These are phyloP conservation scores for Artemia sinica DNA, from an alignment of 2,888 invertebrate genomes.

Conservation along the genomic window DNA sequence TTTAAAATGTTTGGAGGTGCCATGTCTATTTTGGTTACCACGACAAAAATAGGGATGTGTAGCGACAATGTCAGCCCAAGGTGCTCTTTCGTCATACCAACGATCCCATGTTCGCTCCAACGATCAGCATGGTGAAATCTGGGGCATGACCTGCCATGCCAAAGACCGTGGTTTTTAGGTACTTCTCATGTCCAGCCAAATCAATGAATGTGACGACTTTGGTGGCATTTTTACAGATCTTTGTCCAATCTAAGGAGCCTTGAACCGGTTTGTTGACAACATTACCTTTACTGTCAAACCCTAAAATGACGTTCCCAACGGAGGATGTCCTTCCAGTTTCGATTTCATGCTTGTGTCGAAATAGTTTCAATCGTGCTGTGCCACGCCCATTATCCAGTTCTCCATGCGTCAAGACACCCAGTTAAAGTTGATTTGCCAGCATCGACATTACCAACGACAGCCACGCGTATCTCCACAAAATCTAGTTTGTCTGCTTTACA, in stretches of 20 bases:
- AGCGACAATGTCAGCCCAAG: constrained; percentile 73
- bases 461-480: constrained; percentile 88
- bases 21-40: constrained; percentile 96
- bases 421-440: constrained; percentile 92
- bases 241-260: constrained; percentile 91
- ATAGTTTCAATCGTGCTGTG: constrained; percentile 78
- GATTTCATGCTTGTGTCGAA: constrained; percentile 96
- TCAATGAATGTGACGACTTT: constrained; percentile 86
- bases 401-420: constrained; percentile 93
- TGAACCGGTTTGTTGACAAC: constrained; percentile 95
- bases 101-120: constrained; percentile 92
- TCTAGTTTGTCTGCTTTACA: constrained; percentile 66
- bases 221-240: constrained; percentile 90
- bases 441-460: constrained; percentile 98
- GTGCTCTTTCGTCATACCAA: constrained; percentile 97
- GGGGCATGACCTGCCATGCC: constrained; percentile 99
- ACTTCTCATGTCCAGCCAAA: constrained; percentile 94
- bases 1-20: constrained; percentile 86
- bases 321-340: constrained; percentile 95
- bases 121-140: constrained; percentile 97
- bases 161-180: constrained; percentile 96
- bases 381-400: constrained; percentile 95
- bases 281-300: constrained; percentile 84
- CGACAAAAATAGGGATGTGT: constrained; percentile 93
- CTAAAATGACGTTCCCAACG: constrained; percentile 98